Evolutionary conservation across 1,140 invertebrate genomes (phyloP).

Genomic region (Drosophila funebris): DNA sequence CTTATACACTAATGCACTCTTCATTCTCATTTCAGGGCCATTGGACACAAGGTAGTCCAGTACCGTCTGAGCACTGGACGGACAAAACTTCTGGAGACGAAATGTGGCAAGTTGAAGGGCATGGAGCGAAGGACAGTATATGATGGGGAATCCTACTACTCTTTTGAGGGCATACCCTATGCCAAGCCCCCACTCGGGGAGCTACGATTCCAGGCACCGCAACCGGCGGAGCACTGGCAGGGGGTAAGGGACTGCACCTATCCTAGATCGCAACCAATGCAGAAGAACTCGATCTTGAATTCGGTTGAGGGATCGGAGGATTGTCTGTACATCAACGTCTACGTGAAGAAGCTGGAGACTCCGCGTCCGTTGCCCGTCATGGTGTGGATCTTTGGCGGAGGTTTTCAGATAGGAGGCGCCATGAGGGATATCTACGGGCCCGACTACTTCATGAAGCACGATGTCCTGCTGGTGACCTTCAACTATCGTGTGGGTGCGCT

Average conservation of each 20-base stretch:
- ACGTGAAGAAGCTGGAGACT: conserved; percentile 65
- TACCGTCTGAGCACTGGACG: conserved; percentile 55
- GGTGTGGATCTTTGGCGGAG: conserved; percentile 90
- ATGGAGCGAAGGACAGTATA: conserved; percentile 60
- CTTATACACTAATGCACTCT: neutral
- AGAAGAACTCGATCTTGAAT: conserved; percentile 43
- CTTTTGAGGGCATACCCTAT: conserved; percentile 87
- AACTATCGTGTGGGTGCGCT: conserved; percentile 88
- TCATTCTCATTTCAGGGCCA: conserved; percentile 20
- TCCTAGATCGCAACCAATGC: conserved; percentile 54
- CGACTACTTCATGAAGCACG: conserved; percentile 87
- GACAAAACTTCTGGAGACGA: conserved; percentile 48
- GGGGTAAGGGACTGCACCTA: conserved; percentile 83
- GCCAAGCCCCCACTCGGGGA: conserved; percentile 88
- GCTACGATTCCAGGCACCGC: conserved; percentile 86
- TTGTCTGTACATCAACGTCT: conserved; percentile 75
- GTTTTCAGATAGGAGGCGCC: conserved; percentile 85
- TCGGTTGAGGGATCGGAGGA: conserved; percentile 62
- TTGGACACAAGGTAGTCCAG: conserved; percentile 62
- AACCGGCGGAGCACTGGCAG: conserved; percentile 84
- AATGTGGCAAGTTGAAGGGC: conserved; percentile 62
- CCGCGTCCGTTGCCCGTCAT: conserved; percentile 85
- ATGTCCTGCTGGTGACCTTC: conserved; percentile 87
- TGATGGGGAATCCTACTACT: conserved; percentile 70
- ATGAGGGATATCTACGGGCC: conserved; percentile 84